Evolutionary conservation across 2,113 vertebrate genomes (phyloP), one percentile per base, ranked within the genome.

Genomic region (Xyliphius kryptos): DNA sequence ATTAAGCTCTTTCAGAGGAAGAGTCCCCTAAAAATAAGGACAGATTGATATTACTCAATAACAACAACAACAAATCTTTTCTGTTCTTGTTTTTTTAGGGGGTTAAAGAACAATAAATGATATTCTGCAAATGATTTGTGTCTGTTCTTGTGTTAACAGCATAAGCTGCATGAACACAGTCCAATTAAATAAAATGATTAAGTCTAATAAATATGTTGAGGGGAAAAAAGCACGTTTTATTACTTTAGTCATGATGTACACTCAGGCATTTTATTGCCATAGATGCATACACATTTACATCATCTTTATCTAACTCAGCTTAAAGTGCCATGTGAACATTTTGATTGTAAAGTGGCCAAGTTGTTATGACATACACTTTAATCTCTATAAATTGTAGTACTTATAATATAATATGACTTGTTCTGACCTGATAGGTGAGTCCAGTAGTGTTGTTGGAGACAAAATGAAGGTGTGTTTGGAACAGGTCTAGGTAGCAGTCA

Each of bases 401-500:
- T 61, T 66, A 22, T 58, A 32, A 32, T 56, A 20, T 49, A 46
- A 32, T 41, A 36, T 2, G 22, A 26, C 22, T 37, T 36, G 59
- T 59, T 43, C 70, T 71, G 74, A 97, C 96, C 90, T 97, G 93
- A 74, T 94, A 93, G 14, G 89, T 93, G 72, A 93, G 79, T 58
- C 91, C 91, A 0, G 83, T 87, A 2, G 89, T 81, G 61, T 88
- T 90, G 47, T 83, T 74, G 7, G 95, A 95, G 68, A 97, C 90
- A 76, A 97, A 97, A 80, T 96, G 92, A 61, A 98, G 91, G 79
- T 94, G 84, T 44, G 90, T 91, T 72, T 94, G 90, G 77, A 97
- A 98, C 3, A 97, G 82, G 70, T 97, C 95, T 86, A 98, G 79
- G 75, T 91, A 97, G 76, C 96, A 97, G 68, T 94, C 91, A 0